These are phyloP conservation scores for Leptinotarsa rubiginosa DNA, from an alignment of 2,888 invertebrate species.

Conservation along the genomic window DNA sequence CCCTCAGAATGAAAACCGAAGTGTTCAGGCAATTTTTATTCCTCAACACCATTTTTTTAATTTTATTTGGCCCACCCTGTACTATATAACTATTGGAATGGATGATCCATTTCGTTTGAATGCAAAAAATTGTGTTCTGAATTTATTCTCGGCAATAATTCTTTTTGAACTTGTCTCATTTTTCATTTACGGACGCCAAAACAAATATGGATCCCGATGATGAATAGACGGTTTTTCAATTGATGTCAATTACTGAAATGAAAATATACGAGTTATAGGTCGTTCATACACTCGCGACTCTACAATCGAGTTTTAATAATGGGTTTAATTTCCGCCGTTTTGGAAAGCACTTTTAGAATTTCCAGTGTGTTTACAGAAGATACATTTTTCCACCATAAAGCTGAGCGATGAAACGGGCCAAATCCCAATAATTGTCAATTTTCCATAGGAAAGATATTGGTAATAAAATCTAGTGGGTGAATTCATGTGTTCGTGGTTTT, in stretches of 20 bases:
- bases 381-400: background rate
- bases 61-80: too few species aligned
- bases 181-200: background rate
- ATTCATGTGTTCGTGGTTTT: too few species aligned
- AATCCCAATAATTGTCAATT: too few species aligned
- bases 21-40: too few species aligned
- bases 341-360: slow-evolving; percentile 1
- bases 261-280: slow-evolving; percentile 3
- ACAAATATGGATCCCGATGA: background rate
- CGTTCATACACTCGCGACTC: background rate
- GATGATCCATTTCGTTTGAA: background rate
- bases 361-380: background rate
- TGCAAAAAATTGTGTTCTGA: background rate
- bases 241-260: slow-evolving; percentile 6
- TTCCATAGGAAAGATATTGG: too few species aligned
- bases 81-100: background rate
- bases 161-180: background rate
- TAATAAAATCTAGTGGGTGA: too few species aligned
- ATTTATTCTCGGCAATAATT: background rate
- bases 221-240: slow-evolving; percentile 6
- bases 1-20: too few species aligned
- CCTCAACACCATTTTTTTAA: too few species aligned
- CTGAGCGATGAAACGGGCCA: too few species aligned
- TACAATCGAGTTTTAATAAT: slow-evolving; percentile 7
- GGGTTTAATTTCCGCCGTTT: slow-evolving; percentile 7